Evolutionary conservation across 2,797 vertebrate species (phyloP).

Genomic region (Alcedo atthis): DNA sequence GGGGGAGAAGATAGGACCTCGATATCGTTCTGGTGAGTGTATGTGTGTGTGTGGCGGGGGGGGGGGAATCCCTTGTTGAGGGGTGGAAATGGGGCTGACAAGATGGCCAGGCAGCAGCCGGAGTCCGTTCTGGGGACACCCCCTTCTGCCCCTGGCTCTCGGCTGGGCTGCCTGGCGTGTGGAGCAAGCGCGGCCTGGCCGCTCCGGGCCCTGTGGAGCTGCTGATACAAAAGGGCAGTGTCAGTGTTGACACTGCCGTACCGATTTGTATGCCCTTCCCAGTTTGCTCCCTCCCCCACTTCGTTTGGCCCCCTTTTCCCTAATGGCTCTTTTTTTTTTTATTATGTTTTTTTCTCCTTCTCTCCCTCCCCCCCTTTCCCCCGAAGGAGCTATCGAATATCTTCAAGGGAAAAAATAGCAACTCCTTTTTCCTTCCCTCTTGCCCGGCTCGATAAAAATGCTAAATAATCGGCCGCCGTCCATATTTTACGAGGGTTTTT

Average conservation of each 20-base stretch:
- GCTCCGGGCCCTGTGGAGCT: not conserved
- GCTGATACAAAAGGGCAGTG: constrained; percentile 68
- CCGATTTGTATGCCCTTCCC: constrained; percentile 22
- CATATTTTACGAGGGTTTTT: constrained; percentile 44
- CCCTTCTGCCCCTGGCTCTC: no score
- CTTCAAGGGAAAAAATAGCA: not conserved
- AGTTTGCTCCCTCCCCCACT: not conserved
- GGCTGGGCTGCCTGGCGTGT: not conserved
- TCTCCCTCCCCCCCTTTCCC: no score
- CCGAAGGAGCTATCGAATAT: not conserved
- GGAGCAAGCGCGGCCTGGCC: not conserved
- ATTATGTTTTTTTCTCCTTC: no score
- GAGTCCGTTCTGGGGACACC: not conserved
- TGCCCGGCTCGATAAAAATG: constrained; percentile 25
- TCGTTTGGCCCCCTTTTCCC: not conserved
- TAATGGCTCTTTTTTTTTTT: not conserved
- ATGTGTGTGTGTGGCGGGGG: not conserved
- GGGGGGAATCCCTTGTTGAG: not conserved
- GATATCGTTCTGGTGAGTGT: not conserved
- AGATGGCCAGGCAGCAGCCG: constrained; percentile 16
- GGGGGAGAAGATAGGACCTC: not conserved
- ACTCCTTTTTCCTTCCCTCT: not conserved
- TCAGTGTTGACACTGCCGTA: constrained; percentile 56
- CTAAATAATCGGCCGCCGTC: constrained; percentile 67
- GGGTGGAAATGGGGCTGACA: not conserved